Percentiles rank a stretch among this genome's conserved stretches.
Conservation (phyloP, 2,113 vertebrate genomes). For the Seriola dumerili region DNA sequence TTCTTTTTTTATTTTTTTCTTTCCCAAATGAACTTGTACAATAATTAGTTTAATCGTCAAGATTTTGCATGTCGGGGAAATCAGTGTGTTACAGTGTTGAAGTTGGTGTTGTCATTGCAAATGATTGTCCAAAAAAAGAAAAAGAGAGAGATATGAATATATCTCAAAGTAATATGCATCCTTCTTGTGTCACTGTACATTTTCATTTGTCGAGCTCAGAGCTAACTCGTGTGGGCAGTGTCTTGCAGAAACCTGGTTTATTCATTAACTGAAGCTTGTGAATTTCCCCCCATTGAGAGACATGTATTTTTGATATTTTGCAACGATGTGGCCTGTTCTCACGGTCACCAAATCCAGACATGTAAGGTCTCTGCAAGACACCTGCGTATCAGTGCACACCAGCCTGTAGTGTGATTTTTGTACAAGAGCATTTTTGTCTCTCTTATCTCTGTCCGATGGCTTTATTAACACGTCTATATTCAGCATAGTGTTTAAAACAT, state of each 20-base stretch:
- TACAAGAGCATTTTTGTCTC: conserved; percentile 46
- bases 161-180: conserved; percentile 57
- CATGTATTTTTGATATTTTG: conserved; percentile 66
- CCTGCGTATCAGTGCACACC: conserved; percentile 2
- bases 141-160: conserved; percentile 14
- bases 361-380: conserved; percentile 43
- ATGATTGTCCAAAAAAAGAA: conserved; percentile 5
- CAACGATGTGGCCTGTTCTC: background rate
- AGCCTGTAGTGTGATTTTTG: conserved; percentile 46
- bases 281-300: conserved; percentile 26
- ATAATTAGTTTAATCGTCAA: conserved; percentile 21
- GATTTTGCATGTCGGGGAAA: conserved; percentile 68
- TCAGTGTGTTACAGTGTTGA: conserved; percentile 43
- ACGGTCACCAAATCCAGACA: background rate
- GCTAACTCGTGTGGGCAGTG: conserved; percentile 23
- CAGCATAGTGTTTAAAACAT: background rate
- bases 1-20: conserved; percentile 17
- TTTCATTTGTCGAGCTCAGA: conserved; percentile 42
- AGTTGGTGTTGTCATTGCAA: conserved; percentile 42
- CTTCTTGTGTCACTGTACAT: conserved; percentile 33
- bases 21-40: conserved; percentile 11
- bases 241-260: conserved; percentile 43
- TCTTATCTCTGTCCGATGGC: conserved; percentile 25
- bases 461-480: conserved; percentile 13
- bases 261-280: background rate